These are phyloP conservation scores for Diloba caeruleocephala DNA, from an alignment of 2,888 invertebrate species.

Conservation along the genomic window DNA sequence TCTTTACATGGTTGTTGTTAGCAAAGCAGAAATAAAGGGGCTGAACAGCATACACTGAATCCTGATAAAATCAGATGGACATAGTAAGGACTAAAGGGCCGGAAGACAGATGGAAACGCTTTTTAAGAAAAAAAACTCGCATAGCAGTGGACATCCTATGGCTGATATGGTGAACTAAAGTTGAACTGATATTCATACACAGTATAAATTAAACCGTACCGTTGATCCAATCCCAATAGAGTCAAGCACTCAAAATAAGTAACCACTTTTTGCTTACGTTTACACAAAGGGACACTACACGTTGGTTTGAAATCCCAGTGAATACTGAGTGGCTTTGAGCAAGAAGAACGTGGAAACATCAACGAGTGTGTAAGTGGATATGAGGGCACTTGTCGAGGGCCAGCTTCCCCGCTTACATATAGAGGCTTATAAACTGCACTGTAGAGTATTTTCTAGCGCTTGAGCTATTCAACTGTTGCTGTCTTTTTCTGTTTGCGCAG, in stretches of 20 bases:
- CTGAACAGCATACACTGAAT: too few species aligned
- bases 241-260: slow-evolving; percentile 14
- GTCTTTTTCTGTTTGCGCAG: slow-evolving; percentile 7
- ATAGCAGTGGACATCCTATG: too few species aligned
- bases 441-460: slow-evolving; percentile 33
- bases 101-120: too few species aligned
- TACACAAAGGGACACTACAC: slow-evolving; percentile 26
- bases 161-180: too few species aligned
- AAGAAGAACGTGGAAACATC: slow-evolving; percentile 44
- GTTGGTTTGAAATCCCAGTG: slow-evolving; percentile 37
- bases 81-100: too few species aligned
- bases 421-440: slow-evolving; percentile 37
- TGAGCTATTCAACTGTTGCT: slow-evolving; percentile 34
- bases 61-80: too few species aligned
- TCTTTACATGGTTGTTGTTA: too few species aligned
- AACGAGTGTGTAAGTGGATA: slow-evolving; percentile 47
- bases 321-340: slow-evolving; percentile 43
- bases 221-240: background rate
- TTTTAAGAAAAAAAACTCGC: background rate
- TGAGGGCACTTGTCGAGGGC: slow-evolving; percentile 41
- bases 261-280: slow-evolving; percentile 20
- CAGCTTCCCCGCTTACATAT: slow-evolving; percentile 26
- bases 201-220: background rate
- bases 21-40: too few species aligned
- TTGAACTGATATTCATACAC: too few species aligned